phyloP scores from a whole-genome alignment of 2,888 invertebrate species.

The Drosophila prostipennis region DNA sequence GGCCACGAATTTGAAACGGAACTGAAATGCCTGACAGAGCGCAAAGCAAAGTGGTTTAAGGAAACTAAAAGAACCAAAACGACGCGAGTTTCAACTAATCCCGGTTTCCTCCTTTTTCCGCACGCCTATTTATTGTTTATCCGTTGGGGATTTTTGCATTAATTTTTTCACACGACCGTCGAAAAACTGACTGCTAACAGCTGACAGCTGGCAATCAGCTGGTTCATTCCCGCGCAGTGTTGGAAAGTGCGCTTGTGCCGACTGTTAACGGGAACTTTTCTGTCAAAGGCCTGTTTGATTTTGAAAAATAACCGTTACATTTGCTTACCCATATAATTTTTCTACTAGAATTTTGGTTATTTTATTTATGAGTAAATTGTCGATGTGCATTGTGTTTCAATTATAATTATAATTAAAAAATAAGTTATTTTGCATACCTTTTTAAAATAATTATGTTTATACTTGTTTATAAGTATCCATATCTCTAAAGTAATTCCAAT shows the following conservation, averaged over 20 bases:
- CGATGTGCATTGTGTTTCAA: background rate
- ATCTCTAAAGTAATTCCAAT: too few relatives aligned
- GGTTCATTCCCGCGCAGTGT: too few relatives aligned
- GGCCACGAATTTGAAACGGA: slow-evolving; percentile 4
- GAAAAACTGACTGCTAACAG: slow-evolving; percentile 25
- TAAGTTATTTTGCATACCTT: too few relatives aligned
- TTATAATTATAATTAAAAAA: background rate
- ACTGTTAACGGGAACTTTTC: background rate
- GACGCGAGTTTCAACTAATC: slow-evolving; percentile 50
- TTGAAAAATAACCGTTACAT: background rate
- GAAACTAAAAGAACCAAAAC: slow-evolving; percentile 74
- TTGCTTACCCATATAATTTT: background rate
- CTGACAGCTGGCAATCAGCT: too few relatives aligned
- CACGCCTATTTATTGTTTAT: slow-evolving; percentile 36
- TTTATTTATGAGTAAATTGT: background rate
- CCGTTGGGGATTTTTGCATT: slow-evolving; percentile 19
- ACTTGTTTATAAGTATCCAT: too few relatives aligned
- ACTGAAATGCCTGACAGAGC: slow-evolving; percentile 20
- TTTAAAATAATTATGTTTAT: too few relatives aligned
- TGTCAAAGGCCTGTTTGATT: background rate
- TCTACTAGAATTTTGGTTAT: background rate
- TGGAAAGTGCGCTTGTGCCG: too few relatives aligned
- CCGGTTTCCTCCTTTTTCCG: slow-evolving; percentile 6
- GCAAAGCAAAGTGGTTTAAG: slow-evolving; percentile 43
- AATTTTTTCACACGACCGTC: slow-evolving; percentile 29